Base-by-base conservation (phyloP, 1,140 invertebrate genomes). In the Glomeris maerens region DNA sequence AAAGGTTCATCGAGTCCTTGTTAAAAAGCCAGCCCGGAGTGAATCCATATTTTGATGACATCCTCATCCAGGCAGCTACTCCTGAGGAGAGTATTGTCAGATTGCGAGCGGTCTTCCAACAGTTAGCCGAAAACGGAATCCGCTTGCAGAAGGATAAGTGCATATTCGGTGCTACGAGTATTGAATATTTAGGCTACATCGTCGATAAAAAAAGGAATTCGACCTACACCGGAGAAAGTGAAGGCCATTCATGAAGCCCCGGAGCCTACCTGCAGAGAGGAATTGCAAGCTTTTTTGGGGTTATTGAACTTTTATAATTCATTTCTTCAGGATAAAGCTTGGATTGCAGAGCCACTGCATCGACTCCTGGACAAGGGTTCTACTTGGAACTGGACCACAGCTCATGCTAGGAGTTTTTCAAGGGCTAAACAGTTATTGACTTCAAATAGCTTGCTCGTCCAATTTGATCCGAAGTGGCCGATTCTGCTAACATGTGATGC, bases 401-500 rank as follows among this genome's bases (percentile, higher is more conserved):
- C 26, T 21, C 56, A 64, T 45, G 48, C 62, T 26, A 47, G 51
- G 21, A 54, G 59, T 5, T 66, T 67, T 50, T 29, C 61, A 22
- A 48, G 48, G 28, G 47, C 61, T 2, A 58, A 55, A 27, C 21
- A 47, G 22, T 27, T 56, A 28, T 17, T 59, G 25, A 21, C 40
- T 14, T 49, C 38, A 13, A 39, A 39, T 23, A 50, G 27, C 21
- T 53, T 65, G 5, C 55, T 66, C 7, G 50, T 42, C 7, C 60
- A 63, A 44, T 64, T 54, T 45, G 55, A 68, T 52, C 54, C 52
- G 25, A 52, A 55, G 21, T 29, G 49, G 39, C 56, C 56, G 38
- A 23, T 68, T 3, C 27, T 45, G 2, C 42, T 68, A 21, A 54
- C 56, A 21, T 58, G 55, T 41, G 64, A 68, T 55, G 65, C 66